Conservation (phyloP, 2,797 vertebrate species). For the Syngnathus rostellatus region DNA sequence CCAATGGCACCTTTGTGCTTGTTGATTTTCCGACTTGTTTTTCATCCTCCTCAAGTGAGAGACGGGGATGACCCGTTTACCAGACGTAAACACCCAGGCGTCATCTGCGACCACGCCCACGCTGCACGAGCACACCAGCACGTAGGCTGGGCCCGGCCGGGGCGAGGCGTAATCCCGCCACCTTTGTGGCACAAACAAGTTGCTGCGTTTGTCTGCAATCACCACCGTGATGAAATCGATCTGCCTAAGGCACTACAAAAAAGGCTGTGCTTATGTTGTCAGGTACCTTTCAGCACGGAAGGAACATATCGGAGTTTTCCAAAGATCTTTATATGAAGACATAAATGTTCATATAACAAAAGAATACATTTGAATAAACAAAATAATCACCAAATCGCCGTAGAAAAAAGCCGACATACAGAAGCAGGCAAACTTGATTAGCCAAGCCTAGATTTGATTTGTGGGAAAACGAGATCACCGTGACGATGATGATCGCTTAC, state of each 20-base stretch:
- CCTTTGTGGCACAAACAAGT: background rate
- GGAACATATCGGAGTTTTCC: background rate
- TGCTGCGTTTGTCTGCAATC: background rate
- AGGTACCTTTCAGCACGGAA: background rate
- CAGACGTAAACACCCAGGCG: background rate
- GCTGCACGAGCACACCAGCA: background rate
- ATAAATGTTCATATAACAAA: too few relatives aligned
- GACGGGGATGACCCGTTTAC: background rate
- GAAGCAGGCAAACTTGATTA: constrained; percentile 1
- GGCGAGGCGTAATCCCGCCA: background rate
- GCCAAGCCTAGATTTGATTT: constrained; percentile 1
- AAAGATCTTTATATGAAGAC: background rate
- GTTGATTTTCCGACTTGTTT: background rate
- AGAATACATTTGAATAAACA: too few relatives aligned
- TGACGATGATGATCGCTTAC: background rate
- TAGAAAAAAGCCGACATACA: background rate
- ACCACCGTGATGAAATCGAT: background rate
- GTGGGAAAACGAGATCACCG: background rate
- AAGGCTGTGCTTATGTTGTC: background rate
- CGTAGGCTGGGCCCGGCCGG: background rate
- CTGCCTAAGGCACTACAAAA: background rate
- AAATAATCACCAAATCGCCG: background rate
- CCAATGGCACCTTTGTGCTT: background rate
- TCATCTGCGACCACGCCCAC: background rate
- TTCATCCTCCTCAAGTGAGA: background rate